Evolutionary conservation across 1,140 invertebrate genomes (phyloP), one percentile per base, ranked within the genome.

Genomic region (Potamilus streckersoni): DNA sequence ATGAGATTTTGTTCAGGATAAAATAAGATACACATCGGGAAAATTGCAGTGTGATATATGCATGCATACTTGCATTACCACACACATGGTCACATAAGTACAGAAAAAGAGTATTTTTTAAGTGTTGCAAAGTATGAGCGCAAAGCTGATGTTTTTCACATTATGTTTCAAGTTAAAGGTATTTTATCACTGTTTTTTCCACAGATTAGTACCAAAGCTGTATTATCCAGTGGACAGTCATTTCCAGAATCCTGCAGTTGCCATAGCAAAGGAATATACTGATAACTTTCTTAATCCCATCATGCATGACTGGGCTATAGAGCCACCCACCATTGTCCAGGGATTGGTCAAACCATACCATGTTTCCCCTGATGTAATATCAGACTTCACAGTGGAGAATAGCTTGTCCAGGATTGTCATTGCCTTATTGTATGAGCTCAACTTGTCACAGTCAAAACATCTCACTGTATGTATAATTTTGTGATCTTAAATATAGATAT

Each of bases 401-500:
- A 83, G 84, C 56, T 84, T 93, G 69, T 93, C 92, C 8, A 88
- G 92, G 84, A 84, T 93, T 64, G 85, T 93, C 6, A 86, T 87
- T 63, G 80, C 88, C 11, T 80, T 93, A 20, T 83, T 91, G 58
- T 83, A 87, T 49, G 86, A 85, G 61, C 81, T 93, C n/a, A 87
- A 93, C 82, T 89, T 90, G 27, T 92, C 93, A 13, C 90, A 91
- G 71, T 92, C 92, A 71, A 94, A 93, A 88, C 91, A 91, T 89
- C 90, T 93, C 80, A 92, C 91, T 78, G 94, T 94, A 86, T 92
- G 92, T 92, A 63, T 60, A 61, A n/a, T 27, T 20, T 60, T 20
- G 8, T 15, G 17, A 60, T 19, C 31, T 16, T 70, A 58, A 49
- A 49, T 49, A 49, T 49, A 8, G 38, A 49, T 8, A 49, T 49